Evolutionary conservation across 2,797 vertebrate genomes (phyloP).

Genomic region (Poeciliopsis presidionis): DNA sequence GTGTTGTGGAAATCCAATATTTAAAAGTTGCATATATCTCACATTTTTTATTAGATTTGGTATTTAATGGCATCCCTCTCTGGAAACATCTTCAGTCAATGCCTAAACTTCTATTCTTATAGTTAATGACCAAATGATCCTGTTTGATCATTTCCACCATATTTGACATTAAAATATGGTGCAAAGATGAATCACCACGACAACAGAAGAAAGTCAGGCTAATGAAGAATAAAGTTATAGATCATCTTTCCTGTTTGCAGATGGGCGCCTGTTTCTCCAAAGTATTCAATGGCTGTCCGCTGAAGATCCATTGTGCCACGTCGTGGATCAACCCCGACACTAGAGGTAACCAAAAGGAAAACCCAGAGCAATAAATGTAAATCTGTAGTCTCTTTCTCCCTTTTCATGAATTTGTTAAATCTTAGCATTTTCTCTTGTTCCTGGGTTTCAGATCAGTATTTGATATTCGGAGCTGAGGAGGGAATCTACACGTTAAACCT

Average conservation of each 20-base stretch:
- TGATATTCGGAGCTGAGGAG: conserved; percentile 98
- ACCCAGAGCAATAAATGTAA: background rate
- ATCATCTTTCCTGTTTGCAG: conserved; percentile 50
- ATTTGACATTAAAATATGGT: background rate
- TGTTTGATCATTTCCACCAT: too few relatives aligned
- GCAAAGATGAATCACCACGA: background rate
- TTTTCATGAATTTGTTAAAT: background rate
- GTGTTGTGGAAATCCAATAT: too few relatives aligned
- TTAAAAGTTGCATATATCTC: background rate
- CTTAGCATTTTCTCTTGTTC: background rate
- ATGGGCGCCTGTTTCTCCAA: conserved; percentile 99
- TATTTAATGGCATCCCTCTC: background rate
- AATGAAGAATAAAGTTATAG: background rate
- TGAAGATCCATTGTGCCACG: conserved; percentile 97
- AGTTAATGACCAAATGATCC: too few relatives aligned
- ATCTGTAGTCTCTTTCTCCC: background rate
- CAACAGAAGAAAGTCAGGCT: background rate
- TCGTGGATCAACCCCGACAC: conserved; percentile 99
- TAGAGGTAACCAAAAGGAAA: conserved; percentile 81
- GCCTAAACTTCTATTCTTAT: background rate
- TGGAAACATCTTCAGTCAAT: background rate
- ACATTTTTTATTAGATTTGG: background rate
- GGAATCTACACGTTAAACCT: conserved; percentile 98
- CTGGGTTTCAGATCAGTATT: conserved; percentile 90
- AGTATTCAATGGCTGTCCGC: conserved; percentile 97